Conservation (phyloP, 2,888 invertebrate species). For the Drosophila fulvimacula region DNA sequence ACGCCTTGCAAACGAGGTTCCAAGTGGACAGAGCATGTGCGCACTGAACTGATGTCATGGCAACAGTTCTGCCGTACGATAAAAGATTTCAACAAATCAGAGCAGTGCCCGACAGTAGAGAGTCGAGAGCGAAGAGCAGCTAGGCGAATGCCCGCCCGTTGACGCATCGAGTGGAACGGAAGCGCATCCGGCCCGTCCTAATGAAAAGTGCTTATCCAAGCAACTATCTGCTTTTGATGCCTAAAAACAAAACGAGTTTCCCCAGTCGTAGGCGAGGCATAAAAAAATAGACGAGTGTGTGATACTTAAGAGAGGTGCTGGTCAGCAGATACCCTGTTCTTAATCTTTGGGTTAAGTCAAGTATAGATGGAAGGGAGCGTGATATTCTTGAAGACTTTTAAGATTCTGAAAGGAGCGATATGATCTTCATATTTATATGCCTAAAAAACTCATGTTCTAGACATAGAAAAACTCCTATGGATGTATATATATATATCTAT, state of each 20-base stretch:
- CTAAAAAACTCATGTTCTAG: no score
- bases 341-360: no score
- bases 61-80: constrained; percentile 68
- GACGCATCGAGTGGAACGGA: constrained; percentile 55
- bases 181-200: constrained; percentile 52
- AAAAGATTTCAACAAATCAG: constrained; percentile 79
- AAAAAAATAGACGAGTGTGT: constrained; percentile 11
- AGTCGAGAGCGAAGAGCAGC: neutral
- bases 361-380: no score
- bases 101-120: constrained; percentile 12
- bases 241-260: constrained; percentile 70
- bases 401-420: no score
- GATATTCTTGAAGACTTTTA: neutral
- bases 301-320: neutral
- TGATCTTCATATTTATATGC: no score
- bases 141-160: constrained; percentile 16
- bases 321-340: neutral
- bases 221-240: constrained; percentile 69
- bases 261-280: constrained; percentile 31
- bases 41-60: constrained; percentile 49
- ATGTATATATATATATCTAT: no score
- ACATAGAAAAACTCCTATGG: no score
- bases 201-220: constrained; percentile 78
- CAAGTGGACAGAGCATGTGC: constrained; percentile 11
- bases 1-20: constrained; percentile 1